phyloP scores from a whole-genome alignment of 1,140 invertebrate species.

The Saxidomus purpurata region DNA sequence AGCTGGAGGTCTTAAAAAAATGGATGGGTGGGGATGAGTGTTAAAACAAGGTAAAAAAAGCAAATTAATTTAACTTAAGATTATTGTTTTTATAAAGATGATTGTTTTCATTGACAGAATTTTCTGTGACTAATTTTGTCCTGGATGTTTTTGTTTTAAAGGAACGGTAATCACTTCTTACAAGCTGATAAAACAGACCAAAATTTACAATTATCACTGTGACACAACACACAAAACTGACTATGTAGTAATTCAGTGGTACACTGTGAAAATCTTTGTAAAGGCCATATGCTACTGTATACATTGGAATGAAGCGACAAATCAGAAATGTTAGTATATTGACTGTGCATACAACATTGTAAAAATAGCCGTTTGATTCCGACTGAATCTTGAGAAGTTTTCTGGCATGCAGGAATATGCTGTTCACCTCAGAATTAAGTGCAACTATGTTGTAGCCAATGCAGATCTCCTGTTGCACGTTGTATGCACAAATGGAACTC shows the following conservation, averaged over 20 bases:
- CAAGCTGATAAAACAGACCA: not conserved
- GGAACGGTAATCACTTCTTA: not conserved
- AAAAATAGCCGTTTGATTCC: not conserved
- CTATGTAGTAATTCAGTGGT: not conserved
- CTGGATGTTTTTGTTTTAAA: not conserved
- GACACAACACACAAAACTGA: not conserved
- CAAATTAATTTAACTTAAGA: too few species aligned
- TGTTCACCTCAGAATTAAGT: conserved; percentile 82
- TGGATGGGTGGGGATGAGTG: too few species aligned
- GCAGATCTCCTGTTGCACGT: not conserved
- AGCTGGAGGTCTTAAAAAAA: too few species aligned
- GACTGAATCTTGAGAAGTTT: conserved; percentile 69
- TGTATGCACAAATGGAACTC: not conserved
- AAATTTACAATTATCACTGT: not conserved
- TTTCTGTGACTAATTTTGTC: too few species aligned
- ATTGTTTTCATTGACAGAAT: too few species aligned
- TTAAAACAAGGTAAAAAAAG: too few species aligned
- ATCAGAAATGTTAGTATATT: not conserved
- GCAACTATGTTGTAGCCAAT: conserved; percentile 82
- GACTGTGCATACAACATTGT: not conserved
- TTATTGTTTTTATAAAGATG: too few species aligned
- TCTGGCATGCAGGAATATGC: conserved; percentile 82
- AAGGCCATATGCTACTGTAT: not conserved
- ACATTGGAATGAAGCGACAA: not conserved
- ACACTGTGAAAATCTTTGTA: not conserved